phyloP scores from a whole-genome alignment of 2,113 vertebrate species.

The Sylvietta virens region DNA sequence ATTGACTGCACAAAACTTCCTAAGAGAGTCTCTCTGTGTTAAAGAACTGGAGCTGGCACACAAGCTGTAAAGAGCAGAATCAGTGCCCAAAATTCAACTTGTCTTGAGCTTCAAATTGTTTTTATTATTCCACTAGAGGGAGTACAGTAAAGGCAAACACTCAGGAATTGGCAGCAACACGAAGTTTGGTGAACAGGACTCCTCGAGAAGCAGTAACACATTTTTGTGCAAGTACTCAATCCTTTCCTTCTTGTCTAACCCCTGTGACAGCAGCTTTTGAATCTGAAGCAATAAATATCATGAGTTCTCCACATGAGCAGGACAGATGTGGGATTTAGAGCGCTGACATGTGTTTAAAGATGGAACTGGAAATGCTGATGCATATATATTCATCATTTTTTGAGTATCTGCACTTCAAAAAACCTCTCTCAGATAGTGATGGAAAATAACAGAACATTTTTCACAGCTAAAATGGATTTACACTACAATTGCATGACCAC shows the following conservation, averaged over 20 bases:
- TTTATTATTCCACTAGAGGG: background rate
- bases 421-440: background rate
- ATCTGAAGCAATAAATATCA: background rate
- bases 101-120: background rate
- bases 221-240: background rate
- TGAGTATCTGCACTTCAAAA: background rate
- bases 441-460: background rate
- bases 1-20: background rate
- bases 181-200: background rate
- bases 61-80: background rate
- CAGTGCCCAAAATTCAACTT: background rate
- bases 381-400: background rate
- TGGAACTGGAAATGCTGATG: background rate
- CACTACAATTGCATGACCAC: background rate
- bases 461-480: background rate
- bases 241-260: background rate
- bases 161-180: background rate
- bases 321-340: background rate
- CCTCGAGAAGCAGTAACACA: background rate
- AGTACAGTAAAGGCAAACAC: background rate
- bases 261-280: background rate
- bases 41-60: background rate
- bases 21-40: background rate
- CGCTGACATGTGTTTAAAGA: background rate
- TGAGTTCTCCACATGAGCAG: background rate